Base-by-base conservation (phyloP, 2,888 invertebrate genomes). In the Caenorhabditis becei region DNA sequence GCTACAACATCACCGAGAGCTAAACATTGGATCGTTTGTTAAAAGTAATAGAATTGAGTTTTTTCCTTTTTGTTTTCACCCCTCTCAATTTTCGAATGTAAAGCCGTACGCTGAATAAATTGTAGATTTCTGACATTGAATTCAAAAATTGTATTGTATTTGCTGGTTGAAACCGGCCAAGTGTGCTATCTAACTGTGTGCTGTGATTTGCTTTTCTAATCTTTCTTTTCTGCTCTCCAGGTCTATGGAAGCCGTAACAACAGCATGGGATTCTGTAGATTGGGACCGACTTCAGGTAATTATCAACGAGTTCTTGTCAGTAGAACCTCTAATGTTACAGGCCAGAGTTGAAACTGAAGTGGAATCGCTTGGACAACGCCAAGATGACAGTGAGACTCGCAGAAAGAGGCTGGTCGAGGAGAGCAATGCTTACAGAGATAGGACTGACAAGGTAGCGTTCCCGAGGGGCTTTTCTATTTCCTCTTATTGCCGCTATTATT, bases 1-100 rank as follows among this genome's bases (percentile, higher is more conserved):
- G 87, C 54, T 86, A 87, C 83, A 87, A 87, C 69, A 62, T 87
- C 53, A 71, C 77, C 56, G 87, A 87, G 66, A 84, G 85, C 63
- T 86, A 83, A 77, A 70, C 35, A 32, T 20, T 11, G n/a, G 26
- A 14, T 51, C 61, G 18, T 63, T 58, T 69, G 18, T n/a, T 62
- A 35, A 49, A 69, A 56, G 56, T 41, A 49, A n/a, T 65, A 70
- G 59, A 77, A 16, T 61, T 44, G 20, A 63, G 51, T 28, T 51
- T 72, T 72, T 47, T 51, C 26, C n/a, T 23, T 35, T 54, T 23
- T 41, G n/a, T 44, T 24, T 37, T n/a, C 2, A 41, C 51, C 16
- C 24, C n/a, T n/a, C 28, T 49, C 26, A 23, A 23, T 47, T 47
- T 41, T 47, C 18, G 20, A 35, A 44, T 37, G 7, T 47, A 11